A percentile compares a stretch with the other conserved stretches of the same genome.
Conservation (phyloP, 2,888 invertebrate species). For the Andrena trimmerana region DNA sequence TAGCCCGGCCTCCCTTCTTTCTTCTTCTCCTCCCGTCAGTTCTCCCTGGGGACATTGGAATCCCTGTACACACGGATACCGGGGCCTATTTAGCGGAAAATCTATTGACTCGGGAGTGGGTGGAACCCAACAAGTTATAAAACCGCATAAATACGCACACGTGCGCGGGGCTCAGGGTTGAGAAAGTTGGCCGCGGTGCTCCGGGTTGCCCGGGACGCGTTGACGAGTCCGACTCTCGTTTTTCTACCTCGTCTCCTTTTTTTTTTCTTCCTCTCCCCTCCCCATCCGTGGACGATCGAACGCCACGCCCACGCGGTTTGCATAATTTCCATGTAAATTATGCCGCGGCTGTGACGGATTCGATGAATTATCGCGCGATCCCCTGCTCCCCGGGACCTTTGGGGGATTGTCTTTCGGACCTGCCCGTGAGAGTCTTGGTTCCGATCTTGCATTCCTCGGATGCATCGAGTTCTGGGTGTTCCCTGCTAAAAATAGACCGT, state of each 20-base stretch:
- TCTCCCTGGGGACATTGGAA: conserved; percentile 18
- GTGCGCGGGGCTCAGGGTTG: conserved; percentile 18
- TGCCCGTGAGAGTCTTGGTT: neutral
- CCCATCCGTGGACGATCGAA: conserved; percentile 43
- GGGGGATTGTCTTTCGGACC: conserved; percentile 43
- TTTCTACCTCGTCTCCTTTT: neutral
- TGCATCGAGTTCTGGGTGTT: neutral
- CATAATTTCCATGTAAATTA: conserved; percentile 62
- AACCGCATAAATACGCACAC: conserved; percentile 51
- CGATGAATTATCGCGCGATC: conserved; percentile 47
- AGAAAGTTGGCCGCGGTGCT: conserved; percentile 29
- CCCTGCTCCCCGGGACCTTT: neutral
- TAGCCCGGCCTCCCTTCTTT: neutral
- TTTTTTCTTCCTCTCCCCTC: neutral
- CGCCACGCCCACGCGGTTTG: conserved; percentile 53
- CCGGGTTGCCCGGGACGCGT: conserved; percentile 30
- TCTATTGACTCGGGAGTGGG: conserved; percentile 64
- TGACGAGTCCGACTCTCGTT: conserved; percentile 18
- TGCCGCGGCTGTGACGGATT: conserved; percentile 51
- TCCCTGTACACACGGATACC: neutral
- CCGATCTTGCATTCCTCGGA: neutral
- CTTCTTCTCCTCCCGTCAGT: conserved; percentile 40
- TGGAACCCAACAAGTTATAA: conserved; percentile 58
- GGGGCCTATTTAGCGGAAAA: conserved; percentile 44
- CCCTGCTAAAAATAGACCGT: neutral